Conservation (phyloP, 2,888 invertebrate genomes). For the Gnatocerus cornutus region DNA sequence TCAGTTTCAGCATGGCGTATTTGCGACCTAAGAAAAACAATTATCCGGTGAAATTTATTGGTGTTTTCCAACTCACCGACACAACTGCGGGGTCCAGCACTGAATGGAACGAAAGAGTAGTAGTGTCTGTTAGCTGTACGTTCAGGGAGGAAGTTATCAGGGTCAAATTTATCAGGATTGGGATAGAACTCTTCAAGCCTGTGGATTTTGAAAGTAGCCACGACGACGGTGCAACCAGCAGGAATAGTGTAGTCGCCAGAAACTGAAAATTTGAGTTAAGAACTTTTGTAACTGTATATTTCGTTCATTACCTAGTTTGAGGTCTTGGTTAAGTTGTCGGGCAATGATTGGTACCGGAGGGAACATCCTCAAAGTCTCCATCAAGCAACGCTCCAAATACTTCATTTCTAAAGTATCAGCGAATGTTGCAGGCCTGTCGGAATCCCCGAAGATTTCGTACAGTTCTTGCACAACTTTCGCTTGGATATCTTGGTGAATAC, state of each 20-base stretch:
- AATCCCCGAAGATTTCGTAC: slow-evolving; percentile 84
- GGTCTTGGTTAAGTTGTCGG: slow-evolving; percentile 80
- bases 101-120: slow-evolving; percentile 87
- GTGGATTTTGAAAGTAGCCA: slow-evolving; percentile 80
- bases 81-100: slow-evolving; percentile 86
- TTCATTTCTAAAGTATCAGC: slow-evolving; percentile 87
- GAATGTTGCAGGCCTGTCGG: slow-evolving; percentile 84
- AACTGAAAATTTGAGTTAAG: neutral
- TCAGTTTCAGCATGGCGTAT: slow-evolving; percentile 86
- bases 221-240: slow-evolving; percentile 80
- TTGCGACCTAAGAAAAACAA: slow-evolving; percentile 76
- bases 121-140: slow-evolving; percentile 83
- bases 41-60: neutral
- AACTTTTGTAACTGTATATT: slow-evolving; percentile 66
- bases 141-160: slow-evolving; percentile 87
- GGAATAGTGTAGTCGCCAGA: slow-evolving; percentile 76
- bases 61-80: slow-evolving; percentile 74
- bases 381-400: slow-evolving; percentile 84
- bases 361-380: slow-evolving; percentile 85
- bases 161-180: slow-evolving; percentile 82
- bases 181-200: slow-evolving; percentile 79
- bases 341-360: slow-evolving; percentile 88
- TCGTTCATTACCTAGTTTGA: slow-evolving; percentile 76
- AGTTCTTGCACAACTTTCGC: slow-evolving; percentile 82
- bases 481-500: slow-evolving; percentile 87